Evolutionary conservation across 2,797 vertebrate genomes (phyloP).

Genomic region (Zalophus californianus): DNA sequence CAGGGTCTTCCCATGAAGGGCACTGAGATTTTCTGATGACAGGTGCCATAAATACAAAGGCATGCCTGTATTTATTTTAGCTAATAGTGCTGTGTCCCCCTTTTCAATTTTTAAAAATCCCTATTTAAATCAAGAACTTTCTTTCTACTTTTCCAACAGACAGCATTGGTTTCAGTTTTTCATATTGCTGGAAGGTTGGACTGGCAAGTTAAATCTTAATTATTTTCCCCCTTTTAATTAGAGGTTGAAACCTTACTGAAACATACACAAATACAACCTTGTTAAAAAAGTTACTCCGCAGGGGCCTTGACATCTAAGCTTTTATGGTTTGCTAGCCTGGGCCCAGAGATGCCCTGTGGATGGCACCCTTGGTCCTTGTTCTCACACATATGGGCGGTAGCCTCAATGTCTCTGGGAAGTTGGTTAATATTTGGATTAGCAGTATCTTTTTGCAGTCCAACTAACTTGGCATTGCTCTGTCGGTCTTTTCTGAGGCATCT

Average conservation of each 20-base stretch:
- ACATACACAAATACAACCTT: neutral
- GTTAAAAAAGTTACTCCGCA: neutral
- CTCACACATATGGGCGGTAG: neutral
- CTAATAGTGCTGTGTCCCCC: neutral
- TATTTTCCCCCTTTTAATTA: neutral
- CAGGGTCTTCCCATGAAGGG: neutral
- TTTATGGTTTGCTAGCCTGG: neutral
- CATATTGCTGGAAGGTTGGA: neutral
- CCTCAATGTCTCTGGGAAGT: neutral
- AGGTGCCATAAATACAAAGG: neutral
- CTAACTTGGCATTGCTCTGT: slow-evolving; percentile 33
- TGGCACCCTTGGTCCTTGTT: neutral
- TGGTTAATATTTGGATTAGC: neutral
- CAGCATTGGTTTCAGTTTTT: neutral
- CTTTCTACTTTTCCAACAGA: slow-evolving; percentile 32
- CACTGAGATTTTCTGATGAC: slow-evolving; percentile 20
- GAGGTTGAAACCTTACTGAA: neutral
- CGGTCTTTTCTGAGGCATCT: neutral
- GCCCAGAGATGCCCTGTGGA: neutral
- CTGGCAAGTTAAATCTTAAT: neutral
- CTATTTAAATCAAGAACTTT: neutral
- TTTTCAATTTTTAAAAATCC: neutral
- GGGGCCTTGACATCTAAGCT: neutral
- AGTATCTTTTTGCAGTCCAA: neutral
- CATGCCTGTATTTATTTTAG: neutral